Evolutionary conservation across 2,113 vertebrate genomes (phyloP).

Genomic region (Corydoras maculifer): DNA sequence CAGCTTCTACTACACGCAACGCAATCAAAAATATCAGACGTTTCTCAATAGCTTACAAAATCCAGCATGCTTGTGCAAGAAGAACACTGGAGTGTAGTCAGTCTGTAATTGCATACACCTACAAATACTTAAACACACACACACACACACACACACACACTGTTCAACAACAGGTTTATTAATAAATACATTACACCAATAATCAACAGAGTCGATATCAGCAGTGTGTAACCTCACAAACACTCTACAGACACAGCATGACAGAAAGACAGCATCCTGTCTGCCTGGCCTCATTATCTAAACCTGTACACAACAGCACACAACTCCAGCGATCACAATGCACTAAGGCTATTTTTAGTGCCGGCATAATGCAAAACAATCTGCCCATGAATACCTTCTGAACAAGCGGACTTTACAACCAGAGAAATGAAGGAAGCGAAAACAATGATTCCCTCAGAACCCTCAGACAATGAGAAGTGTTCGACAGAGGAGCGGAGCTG

Average conservation of each 20-base stretch:
- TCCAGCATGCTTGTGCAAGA: background rate
- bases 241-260: conserved; percentile 1
- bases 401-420: conserved; percentile 11
- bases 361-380: conserved; percentile 33
- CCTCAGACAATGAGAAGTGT: background rate
- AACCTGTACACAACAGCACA: background rate
- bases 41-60: background rate
- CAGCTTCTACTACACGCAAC: background rate
- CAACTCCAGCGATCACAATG: conserved; percentile 6
- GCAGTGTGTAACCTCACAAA: background rate
- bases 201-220: background rate
- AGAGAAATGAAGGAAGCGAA: conserved; percentile 21
- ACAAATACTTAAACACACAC: too few relatives aligned
- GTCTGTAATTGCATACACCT: too few relatives aligned
- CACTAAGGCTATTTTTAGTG: conserved; percentile 34
- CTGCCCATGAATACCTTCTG: conserved; percentile 30
- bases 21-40: background rate
- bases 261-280: conserved; percentile 25
- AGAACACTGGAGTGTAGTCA: too few relatives aligned
- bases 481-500: background rate
- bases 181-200: background rate
- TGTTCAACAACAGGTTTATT: background rate
- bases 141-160: too few relatives aligned
- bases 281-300: conserved; percentile 16
- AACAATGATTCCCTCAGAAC: conserved; percentile 38